A percentile compares a stretch with the other conserved stretches of the same genome.
Conservation (phyloP, 2,888 invertebrate genomes). For the Rhyacophila evoluta region DNA sequence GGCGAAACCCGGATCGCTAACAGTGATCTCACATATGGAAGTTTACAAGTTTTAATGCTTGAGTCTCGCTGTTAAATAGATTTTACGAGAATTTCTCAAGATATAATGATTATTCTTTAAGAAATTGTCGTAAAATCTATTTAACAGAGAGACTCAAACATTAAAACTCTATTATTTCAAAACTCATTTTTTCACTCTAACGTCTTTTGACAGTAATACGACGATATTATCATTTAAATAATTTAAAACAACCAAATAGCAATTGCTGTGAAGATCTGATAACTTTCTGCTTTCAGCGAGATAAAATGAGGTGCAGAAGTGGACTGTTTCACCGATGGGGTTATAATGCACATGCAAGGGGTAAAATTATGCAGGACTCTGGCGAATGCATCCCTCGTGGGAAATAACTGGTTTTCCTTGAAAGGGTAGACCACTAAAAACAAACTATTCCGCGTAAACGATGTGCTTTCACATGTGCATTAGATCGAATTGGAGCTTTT, state of each 20-base stretch:
- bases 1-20: too few species aligned
- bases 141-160: too few species aligned
- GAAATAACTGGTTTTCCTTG: slow-evolving; percentile 8
- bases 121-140: too few species aligned
- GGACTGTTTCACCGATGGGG: not conserved
- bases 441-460: not conserved
- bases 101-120: too few species aligned
- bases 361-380: slow-evolving; percentile 1
- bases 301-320: not conserved
- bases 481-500: slow-evolving; percentile 12
- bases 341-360: not conserved
- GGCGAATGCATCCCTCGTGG: not conserved
- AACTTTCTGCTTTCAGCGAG: not conserved
- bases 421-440: slow-evolving; percentile 12
- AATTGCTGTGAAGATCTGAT: not conserved
- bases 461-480: slow-evolving; percentile 7
- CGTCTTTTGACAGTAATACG: too few species aligned
- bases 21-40: too few species aligned
- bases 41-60: too few species aligned
- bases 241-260: not conserved
- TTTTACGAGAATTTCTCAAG: too few species aligned
- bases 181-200: too few species aligned
- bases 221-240: too few species aligned
- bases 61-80: too few species aligned
- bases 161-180: too few species aligned